Percentiles rank a stretch among this genome's conserved stretches.
phyloP scores from a whole-genome alignment of 2,797 vertebrate species.

The Nyctibius grandis region DNA sequence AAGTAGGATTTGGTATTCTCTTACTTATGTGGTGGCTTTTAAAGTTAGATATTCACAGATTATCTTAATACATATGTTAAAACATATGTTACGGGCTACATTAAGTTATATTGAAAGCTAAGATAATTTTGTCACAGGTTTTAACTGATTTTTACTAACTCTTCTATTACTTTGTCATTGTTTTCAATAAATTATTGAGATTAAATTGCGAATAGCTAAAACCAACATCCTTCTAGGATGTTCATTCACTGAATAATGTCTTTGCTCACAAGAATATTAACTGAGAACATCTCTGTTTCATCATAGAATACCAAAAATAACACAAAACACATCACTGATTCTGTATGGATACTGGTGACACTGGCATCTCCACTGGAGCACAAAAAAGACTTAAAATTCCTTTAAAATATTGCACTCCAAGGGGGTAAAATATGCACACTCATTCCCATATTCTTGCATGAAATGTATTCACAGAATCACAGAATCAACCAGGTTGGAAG shows the following conservation, averaged over 20 bases:
- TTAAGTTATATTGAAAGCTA: background rate
- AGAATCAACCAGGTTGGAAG: too few species aligned
- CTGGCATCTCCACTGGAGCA: background rate
- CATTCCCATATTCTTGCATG: background rate
- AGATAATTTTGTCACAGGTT: background rate
- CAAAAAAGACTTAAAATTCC: background rate
- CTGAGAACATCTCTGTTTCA: background rate
- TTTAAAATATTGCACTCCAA: background rate
- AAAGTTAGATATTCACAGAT: background rate
- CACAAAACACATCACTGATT: background rate
- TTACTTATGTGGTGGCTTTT: background rate
- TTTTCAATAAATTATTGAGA: background rate
- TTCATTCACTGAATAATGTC: background rate
- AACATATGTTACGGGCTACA: background rate
- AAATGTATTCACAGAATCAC: too few species aligned
- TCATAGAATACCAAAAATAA: background rate
- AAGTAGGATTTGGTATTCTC: background rate
- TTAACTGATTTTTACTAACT: background rate
- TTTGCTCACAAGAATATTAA: background rate
- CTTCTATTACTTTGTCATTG: background rate
- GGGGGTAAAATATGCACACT: accelerated
- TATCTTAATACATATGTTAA: background rate
- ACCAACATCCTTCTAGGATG: background rate
- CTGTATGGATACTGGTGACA: background rate
- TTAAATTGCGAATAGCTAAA: background rate